Evolutionary conservation across 2,888 invertebrate species (phyloP).

Genomic region (Eristalinus sepulchralis): DNA sequence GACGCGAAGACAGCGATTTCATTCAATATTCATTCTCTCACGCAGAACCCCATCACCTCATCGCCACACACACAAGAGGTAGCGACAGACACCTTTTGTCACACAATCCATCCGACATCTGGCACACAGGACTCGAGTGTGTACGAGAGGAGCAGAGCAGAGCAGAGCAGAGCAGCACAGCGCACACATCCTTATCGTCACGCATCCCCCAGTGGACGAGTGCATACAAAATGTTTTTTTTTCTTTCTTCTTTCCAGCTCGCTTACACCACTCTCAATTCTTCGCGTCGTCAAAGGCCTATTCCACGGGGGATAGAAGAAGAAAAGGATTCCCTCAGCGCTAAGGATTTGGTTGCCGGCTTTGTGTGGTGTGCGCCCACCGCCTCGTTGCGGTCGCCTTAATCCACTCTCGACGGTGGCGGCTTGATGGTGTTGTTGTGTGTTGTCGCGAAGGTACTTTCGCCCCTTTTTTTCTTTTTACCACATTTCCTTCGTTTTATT

Average conservation of each 20-base stretch:
- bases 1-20: slow-evolving; percentile 24
- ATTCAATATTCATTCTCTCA: slow-evolving; percentile 56
- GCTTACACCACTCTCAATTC: neutral
- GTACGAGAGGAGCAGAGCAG: neutral
- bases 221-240: slow-evolving; percentile 51
- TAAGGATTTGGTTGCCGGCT: slow-evolving; percentile 32
- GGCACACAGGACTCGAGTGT: too few relatives aligned
- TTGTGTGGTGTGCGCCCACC: slow-evolving; percentile 38
- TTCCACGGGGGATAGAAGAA: slow-evolving; percentile 12
- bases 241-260: slow-evolving; percentile 25
- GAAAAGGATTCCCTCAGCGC: slow-evolving; percentile 41
- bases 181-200: neutral
- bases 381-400: slow-evolving; percentile 53
- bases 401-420: slow-evolving; percentile 23
- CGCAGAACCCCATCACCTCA: slow-evolving; percentile 26
- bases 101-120: neutral
- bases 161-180: slow-evolving; percentile 27
- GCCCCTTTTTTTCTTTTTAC: neutral
- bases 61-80: slow-evolving; percentile 31
- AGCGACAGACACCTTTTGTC: slow-evolving; percentile 9
- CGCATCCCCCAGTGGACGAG: slow-evolving; percentile 51
- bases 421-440: neutral
- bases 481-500: slow-evolving; percentile 33
- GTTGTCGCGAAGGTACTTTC: slow-evolving; percentile 9
- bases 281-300: slow-evolving; percentile 5